Percentiles rank a stretch among this genome's conserved stretches.
These are phyloP conservation scores for Leucania comma DNA, from an alignment of 2,888 invertebrate species.

Conservation along the genomic window DNA sequence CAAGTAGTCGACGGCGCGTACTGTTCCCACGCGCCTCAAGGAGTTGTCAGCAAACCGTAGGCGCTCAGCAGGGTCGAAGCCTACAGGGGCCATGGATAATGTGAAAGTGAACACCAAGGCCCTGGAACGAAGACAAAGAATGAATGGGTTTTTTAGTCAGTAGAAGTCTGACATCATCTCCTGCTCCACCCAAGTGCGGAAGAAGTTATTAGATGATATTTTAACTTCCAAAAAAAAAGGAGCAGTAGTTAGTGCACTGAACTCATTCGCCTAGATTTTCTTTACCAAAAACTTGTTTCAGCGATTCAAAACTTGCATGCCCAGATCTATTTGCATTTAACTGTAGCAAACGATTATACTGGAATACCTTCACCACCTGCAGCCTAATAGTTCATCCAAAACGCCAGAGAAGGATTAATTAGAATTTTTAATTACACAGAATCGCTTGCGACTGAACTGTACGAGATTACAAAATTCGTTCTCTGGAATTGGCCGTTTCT, in stretches of 20 bases:
- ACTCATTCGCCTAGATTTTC: neutral
- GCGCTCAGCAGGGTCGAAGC: too few species aligned
- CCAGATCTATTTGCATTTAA: slow-evolving; percentile 46
- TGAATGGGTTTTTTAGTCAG: too few species aligned
- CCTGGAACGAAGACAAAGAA: too few species aligned
- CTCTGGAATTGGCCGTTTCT: slow-evolving; percentile 52
- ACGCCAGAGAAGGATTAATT: slow-evolving; percentile 47
- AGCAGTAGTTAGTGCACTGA: neutral
- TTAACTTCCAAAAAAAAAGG: too few species aligned
- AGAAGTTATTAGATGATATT: too few species aligned
- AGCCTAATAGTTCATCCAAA: slow-evolving; percentile 45
- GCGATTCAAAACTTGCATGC: slow-evolving; percentile 25
- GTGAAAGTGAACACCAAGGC: too few species aligned
- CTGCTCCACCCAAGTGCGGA: too few species aligned
- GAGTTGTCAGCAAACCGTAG: too few species aligned
- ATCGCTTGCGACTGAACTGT: slow-evolving; percentile 41
- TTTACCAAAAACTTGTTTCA: slow-evolving; percentile 16
- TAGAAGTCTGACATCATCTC: too few species aligned
- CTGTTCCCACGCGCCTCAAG: too few species aligned
- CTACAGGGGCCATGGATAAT: too few species aligned
- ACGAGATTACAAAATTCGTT: slow-evolving; percentile 55
- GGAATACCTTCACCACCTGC: slow-evolving; percentile 42
- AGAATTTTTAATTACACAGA: slow-evolving; percentile 59
- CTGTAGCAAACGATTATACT: slow-evolving; percentile 42
- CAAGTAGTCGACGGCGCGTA: too few species aligned